Evolutionary conservation across 2,888 invertebrate genomes (phyloP).

Genomic region (Cataglyphis rosenhaueri): DNA sequence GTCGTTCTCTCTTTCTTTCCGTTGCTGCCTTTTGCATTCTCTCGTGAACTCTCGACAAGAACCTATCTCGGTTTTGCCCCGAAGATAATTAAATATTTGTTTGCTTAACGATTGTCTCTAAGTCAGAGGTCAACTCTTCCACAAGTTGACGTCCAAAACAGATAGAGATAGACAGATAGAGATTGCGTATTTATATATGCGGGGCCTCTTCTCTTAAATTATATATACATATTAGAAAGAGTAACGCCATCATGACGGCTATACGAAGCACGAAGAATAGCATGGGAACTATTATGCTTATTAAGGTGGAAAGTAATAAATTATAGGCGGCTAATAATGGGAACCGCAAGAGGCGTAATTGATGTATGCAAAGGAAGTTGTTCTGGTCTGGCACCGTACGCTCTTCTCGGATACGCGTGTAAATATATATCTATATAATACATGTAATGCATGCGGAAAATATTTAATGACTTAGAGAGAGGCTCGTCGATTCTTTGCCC

Average conservation of each 20-base stretch:
- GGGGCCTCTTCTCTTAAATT: constrained; percentile 29
- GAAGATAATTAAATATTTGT: constrained; percentile 82
- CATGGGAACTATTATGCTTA: constrained; percentile 85
- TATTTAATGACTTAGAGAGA: constrained; percentile 50
- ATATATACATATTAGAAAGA: constrained; percentile 15
- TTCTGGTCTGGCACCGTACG: constrained; percentile 52
- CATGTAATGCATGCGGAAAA: constrained; percentile 43
- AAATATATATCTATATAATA: constrained; percentile 46
- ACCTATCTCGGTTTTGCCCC: constrained; percentile 41
- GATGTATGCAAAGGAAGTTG: constrained; percentile 83
- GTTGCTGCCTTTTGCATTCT: constrained; percentile 50
- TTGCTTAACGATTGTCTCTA: constrained; percentile 83
- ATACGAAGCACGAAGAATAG: constrained; percentile 74
- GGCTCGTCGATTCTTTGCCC: neutral
- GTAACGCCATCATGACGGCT: constrained; percentile 53
- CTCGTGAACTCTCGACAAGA: constrained; percentile 16
- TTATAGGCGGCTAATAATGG: constrained; percentile 77
- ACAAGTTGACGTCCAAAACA: neutral
- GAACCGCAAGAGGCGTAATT: constrained; percentile 80
- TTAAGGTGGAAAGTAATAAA: constrained; percentile 85
- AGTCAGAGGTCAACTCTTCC: constrained; percentile 81
- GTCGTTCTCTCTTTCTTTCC: constrained; percentile 52
- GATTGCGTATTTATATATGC: constrained; percentile 24
- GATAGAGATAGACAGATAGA: constrained; percentile 67
- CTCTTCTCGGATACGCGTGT: constrained; percentile 48